Conservation (phyloP, 2,888 invertebrate genomes). For the Sesia apiformis region DNA sequence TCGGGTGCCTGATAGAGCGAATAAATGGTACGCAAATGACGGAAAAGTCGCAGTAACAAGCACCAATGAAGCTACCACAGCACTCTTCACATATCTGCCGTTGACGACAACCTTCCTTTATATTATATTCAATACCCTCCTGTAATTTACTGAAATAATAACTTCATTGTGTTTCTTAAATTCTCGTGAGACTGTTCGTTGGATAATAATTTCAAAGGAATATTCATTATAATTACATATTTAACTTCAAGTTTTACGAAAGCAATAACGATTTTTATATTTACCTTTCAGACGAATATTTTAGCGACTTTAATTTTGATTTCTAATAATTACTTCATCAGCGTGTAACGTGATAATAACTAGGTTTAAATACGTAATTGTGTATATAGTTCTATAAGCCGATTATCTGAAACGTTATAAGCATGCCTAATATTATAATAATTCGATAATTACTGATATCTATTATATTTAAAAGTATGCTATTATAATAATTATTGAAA, state of each 20-base stretch:
- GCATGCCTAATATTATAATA: background rate
- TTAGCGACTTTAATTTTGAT: conserved; percentile 8
- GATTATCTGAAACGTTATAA: background rate
- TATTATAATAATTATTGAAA: background rate
- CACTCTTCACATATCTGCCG: conserved; percentile 11
- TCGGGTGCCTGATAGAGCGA: conserved; percentile 62
- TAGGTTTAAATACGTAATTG: conserved; percentile 42
- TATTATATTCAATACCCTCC: conserved; percentile 6
- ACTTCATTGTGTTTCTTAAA: background rate
- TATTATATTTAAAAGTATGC: conserved; percentile 20
- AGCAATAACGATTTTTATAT: background rate
- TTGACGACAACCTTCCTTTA: conserved; percentile 23
- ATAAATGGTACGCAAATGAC: conserved; percentile 68
- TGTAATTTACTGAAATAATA: background rate
- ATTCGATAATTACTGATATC: conserved; percentile 17
- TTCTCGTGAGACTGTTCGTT: conserved; percentile 3
- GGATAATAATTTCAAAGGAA: conserved; percentile 8
- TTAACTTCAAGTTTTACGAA: background rate
- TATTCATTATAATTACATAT: conserved; percentile 17
- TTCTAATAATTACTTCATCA: conserved; percentile 26
- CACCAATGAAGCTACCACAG: conserved; percentile 25
- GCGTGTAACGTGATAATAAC: conserved; percentile 73
- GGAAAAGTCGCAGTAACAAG: conserved; percentile 42
- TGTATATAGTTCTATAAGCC: conserved; percentile 40
- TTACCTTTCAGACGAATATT: background rate